phyloP scores from a whole-genome alignment of 2,113 vertebrate genomes.

The Chlorodrepanis virens region DNA sequence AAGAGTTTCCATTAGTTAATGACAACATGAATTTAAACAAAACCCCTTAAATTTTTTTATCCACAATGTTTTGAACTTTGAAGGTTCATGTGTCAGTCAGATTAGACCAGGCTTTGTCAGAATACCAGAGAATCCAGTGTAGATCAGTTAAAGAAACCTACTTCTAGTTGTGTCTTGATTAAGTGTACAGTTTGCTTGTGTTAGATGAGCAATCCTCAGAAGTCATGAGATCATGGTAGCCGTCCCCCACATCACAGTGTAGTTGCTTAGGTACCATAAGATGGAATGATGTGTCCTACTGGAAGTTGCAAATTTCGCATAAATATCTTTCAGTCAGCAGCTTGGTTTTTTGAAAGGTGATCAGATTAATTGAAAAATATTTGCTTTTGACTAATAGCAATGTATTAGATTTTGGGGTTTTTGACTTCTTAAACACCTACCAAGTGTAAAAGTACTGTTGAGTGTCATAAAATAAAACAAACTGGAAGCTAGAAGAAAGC shows the following conservation, averaged over 20 bases:
- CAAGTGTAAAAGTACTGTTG: not conserved
- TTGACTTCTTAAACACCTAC: not conserved
- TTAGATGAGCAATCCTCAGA: not conserved
- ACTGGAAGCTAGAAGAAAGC: not conserved
- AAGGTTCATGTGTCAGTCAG: not conserved
- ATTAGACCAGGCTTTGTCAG: not conserved
- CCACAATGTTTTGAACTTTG: not conserved
- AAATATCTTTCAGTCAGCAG: not conserved
- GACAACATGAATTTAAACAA: not conserved
- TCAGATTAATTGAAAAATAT: not conserved
- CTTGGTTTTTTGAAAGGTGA: not conserved
- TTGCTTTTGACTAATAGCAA: not conserved
- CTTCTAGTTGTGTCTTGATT: not conserved
- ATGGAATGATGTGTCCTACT: not conserved
- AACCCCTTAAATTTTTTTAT: not conserved
- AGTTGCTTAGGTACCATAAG: not conserved
- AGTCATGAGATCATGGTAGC: not conserved
- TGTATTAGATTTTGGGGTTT: not conserved
- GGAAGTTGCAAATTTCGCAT: not conserved
- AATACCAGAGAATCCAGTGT: not conserved
- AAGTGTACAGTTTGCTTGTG: not conserved
- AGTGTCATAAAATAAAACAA: not conserved
- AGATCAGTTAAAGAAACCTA: not conserved
- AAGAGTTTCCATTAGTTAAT: not conserved
- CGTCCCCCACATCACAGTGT: not conserved